phyloP scores from a whole-genome alignment of 2,888 invertebrate genomes.

The Biston betularia region DNA sequence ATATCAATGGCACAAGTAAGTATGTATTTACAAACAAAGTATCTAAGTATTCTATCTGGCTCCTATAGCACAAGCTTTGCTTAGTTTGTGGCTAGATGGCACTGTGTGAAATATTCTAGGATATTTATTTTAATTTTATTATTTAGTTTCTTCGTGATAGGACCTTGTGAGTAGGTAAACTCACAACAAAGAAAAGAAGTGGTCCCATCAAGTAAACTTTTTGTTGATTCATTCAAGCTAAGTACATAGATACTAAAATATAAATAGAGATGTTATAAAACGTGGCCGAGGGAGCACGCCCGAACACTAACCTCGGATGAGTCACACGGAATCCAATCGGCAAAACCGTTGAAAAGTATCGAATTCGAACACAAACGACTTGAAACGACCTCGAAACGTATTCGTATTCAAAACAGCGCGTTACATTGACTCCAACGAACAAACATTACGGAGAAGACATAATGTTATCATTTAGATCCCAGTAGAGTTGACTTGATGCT shows the following conservation, averaged over 20 bases:
- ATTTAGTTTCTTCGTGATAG: too few species aligned
- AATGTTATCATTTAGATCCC: slow-evolving; percentile 35
- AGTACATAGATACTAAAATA: not conserved
- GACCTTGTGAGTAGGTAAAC: too few species aligned
- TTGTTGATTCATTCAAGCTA: not conserved
- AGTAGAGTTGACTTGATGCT: slow-evolving; percentile 10
- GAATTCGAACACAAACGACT: slow-evolving; percentile 54
- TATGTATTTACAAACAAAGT: too few species aligned
- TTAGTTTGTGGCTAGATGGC: too few species aligned
- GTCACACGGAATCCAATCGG: slow-evolving; percentile 66
- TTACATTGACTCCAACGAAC: slow-evolving; percentile 38
- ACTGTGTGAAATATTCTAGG: too few species aligned
- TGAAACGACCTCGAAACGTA: slow-evolving; percentile 42
- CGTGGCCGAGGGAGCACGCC: slow-evolving; percentile 57
- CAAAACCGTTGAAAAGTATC: slow-evolving; percentile 61
- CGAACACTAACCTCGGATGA: slow-evolving; percentile 70
- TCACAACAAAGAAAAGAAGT: too few species aligned
- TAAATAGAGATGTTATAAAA: slow-evolving; percentile 42
- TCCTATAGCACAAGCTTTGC: too few species aligned
- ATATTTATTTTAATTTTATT: too few species aligned
- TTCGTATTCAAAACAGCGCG: slow-evolving; percentile 43
- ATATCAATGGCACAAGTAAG: too few species aligned
- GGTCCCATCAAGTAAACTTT: too few species aligned
- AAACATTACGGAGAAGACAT: slow-evolving; percentile 29
- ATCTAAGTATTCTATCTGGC: too few species aligned